A percentile compares a stretch with the other conserved stretches of the same genome.
Conservation (phyloP, 2,888 invertebrate species). For the Calameuta filiformis region DNA sequence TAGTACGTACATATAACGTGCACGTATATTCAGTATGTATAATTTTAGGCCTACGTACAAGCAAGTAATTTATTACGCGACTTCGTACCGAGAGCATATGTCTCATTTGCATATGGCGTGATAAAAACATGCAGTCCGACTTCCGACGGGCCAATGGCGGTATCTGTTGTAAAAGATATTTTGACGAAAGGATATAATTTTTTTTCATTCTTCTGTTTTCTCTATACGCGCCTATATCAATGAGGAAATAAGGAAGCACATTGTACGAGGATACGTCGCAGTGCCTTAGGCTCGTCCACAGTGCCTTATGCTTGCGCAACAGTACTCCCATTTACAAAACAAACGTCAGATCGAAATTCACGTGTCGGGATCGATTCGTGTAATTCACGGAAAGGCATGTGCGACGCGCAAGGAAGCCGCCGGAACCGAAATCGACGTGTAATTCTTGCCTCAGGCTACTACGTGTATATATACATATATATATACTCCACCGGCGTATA, state of each 20-base stretch:
- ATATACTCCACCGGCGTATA: no score
- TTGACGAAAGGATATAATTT: constrained; percentile 30
- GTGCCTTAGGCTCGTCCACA: not conserved
- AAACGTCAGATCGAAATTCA: not conserved
- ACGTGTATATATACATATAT: not conserved
- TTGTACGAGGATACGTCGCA: not conserved
- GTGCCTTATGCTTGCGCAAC: not conserved
- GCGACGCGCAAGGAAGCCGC: not conserved
- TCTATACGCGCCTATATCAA: not conserved
- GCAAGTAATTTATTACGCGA: constrained; percentile 53
- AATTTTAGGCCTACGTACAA: constrained; percentile 54
- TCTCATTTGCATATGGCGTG: constrained; percentile 59
- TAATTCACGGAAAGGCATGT: not conserved
- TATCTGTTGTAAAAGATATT: constrained; percentile 30
- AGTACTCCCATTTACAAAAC: not conserved
- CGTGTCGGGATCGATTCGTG: not conserved
- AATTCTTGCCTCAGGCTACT: not conserved
- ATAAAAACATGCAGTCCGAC: constrained; percentile 41
- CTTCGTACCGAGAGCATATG: constrained; percentile 47
- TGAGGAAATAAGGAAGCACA: not conserved
- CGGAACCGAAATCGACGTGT: not conserved
- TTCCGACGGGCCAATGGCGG: constrained; percentile 40
- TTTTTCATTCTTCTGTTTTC: constrained; percentile 5
- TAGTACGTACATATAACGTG: not conserved
- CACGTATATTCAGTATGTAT: constrained; percentile 23